A percentile compares a stretch with the other conserved stretches of the same genome.
Evolutionary conservation across 37 sponge, comb jelly and placozoan genomes (phyloP).

Genomic region (Theonella swinhoei): DNA sequence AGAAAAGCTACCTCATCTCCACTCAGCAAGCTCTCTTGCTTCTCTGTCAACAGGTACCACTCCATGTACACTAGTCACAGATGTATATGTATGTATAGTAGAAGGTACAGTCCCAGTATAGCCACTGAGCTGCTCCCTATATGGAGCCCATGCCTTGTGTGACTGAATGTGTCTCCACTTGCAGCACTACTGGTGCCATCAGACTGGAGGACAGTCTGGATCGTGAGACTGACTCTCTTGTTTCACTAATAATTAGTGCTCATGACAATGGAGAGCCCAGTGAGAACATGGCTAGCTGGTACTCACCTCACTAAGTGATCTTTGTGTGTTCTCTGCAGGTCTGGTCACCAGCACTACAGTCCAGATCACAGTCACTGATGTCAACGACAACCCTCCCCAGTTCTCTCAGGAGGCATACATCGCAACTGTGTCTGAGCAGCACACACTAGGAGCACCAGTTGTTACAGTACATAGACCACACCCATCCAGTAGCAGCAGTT

Average conservation of each 20-base stretch:
- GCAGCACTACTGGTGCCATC: constrained; percentile 22
- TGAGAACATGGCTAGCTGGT: too few species aligned
- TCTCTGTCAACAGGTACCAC: neutral
- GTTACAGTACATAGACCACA: neutral
- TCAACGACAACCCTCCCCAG: constrained; percentile 60
- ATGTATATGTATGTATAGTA: too few species aligned
- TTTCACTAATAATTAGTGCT: constrained; percentile 35
- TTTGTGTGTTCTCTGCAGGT: neutral
- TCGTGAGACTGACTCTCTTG: constrained; percentile 6
- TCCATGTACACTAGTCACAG: too few species aligned
- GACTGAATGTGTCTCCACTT: neutral
- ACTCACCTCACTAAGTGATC: too few species aligned
- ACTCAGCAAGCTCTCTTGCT: neutral
- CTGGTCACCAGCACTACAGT: constrained; percentile 3
- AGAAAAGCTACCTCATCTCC: neutral
- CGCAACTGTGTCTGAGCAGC: constrained; percentile 36
- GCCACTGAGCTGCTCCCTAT: too few species aligned
- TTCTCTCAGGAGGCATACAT: constrained; percentile 37
- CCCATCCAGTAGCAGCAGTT: neutral
- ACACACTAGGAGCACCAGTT: constrained; percentile 20
- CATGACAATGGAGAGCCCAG: constrained; percentile 21
- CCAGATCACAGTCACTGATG: constrained; percentile 46
- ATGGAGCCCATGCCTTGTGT: too few species aligned
- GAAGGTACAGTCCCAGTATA: too few species aligned
- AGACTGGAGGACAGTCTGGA: constrained; percentile 20